Base-by-base conservation (phyloP, 2,888 invertebrate genomes). In the Nipponacmea schrenckii region DNA sequence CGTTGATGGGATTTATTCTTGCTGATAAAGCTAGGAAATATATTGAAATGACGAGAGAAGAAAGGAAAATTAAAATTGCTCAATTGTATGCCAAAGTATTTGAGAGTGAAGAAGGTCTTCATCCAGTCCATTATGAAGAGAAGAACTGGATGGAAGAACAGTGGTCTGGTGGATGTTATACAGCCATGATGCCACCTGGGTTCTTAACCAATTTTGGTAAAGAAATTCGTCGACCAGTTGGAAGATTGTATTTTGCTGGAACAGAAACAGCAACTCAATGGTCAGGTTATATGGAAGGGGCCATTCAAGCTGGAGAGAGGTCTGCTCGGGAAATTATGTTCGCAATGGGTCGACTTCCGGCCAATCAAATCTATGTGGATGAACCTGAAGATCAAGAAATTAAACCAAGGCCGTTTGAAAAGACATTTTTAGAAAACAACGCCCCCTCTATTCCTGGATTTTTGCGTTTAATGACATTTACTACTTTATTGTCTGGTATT, bases 131-230 rank as follows among this genome's bases (percentile, higher is more conserved):
- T 71, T 89, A 86, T 73, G 85, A 85, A 66, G 90, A 90, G 74
- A 86, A 88, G 76, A 82, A 86, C 70, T 90, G 90, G 90, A 76
- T 84, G 5, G 84, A 83, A 31, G 90, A 90, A 73, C 86, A 85
- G 62, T 90, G 88, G 80, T 85, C 86, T 24, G 89, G 90, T 3
- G 90, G 90, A 5, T 89, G 90, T 74, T 90, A 90, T 79, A 86
- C 84, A 14, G 81, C 80, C 72, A 86, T 82, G 79, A 86, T 81
- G 77, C 89, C 85, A 27, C 89, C 87, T 27, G 89, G 89, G 2
- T 83, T 86, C 46, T 78, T 88, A 15, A 88, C 88, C n/a, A 76
- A 76, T 17, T 88, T 81, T 76, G 87, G 87, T 74, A 79, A 73
- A 64, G 80, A 79, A 62, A 44, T 89, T 24, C 77, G 88, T 50